These are phyloP conservation scores for Arge pagana DNA, from an alignment of 2,888 invertebrate genomes.

Conservation along the genomic window DNA sequence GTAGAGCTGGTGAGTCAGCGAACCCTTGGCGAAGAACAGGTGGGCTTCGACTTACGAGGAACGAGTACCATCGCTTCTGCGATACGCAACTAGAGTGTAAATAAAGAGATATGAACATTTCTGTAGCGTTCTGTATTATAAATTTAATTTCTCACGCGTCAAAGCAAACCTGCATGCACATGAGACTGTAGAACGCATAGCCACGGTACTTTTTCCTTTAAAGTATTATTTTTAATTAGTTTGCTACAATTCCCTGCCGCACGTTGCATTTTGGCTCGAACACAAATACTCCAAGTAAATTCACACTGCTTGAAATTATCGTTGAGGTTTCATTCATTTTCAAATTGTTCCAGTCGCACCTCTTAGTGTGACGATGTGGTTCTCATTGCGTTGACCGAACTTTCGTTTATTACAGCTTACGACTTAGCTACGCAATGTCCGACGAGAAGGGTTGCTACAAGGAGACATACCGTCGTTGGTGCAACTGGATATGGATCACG, in stretches of 20 bases:
- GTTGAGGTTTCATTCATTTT: neutral
- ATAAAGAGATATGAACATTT: slow-evolving; percentile 47
- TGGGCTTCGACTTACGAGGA: slow-evolving; percentile 63
- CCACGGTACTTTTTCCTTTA: slow-evolving; percentile 19
- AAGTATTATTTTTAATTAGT: slow-evolving; percentile 25
- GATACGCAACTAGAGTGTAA: slow-evolving; percentile 81
- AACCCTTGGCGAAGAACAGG: slow-evolving; percentile 57
- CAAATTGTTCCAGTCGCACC: too few species aligned
- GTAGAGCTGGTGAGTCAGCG: slow-evolving; percentile 35
- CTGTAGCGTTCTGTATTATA: neutral
- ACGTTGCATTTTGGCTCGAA: too few species aligned
- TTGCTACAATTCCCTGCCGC: too few species aligned
- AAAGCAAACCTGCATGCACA: neutral
- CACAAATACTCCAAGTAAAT: too few species aligned
- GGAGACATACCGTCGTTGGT: slow-evolving; percentile 71
- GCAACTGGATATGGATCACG: slow-evolving; percentile 58
- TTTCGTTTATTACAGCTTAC: slow-evolving; percentile 64
- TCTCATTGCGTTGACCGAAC: slow-evolving; percentile 1
- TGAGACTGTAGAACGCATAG: neutral
- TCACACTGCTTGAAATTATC: neutral
- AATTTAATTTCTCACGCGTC: neutral
- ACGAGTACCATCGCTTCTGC: slow-evolving; percentile 81
- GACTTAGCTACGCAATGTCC: slow-evolving; percentile 84
- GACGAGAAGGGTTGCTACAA: slow-evolving; percentile 69
- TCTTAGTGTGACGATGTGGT: neutral